Evolutionary conservation across 2,113 vertebrate species (phyloP).

Genomic region (Tyto alba): DNA sequence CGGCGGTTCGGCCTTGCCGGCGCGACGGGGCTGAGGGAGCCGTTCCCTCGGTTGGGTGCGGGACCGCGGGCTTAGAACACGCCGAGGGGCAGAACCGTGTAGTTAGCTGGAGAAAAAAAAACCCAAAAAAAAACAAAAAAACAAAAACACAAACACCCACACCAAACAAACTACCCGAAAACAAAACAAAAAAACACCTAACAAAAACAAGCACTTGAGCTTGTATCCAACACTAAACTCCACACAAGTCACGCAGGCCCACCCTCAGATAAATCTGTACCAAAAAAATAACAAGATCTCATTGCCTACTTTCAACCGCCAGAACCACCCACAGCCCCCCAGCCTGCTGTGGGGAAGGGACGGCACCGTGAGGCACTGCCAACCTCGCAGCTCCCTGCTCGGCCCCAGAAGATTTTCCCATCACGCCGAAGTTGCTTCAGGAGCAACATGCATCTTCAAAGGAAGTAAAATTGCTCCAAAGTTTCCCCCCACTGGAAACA

Average conservation of each 20-base stretch:
- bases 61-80: too few species aligned
- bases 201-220: too few species aligned
- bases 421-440: background rate
- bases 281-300: background rate
- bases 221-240: background rate
- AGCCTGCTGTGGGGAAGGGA: background rate
- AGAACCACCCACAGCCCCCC: background rate
- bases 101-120: too few species aligned
- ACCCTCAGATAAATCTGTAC: background rate
- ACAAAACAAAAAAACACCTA: too few species aligned
- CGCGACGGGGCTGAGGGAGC: too few species aligned
- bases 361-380: rapidly evolving
- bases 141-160: too few species aligned
- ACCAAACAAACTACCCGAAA: too few species aligned
- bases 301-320: background rate
- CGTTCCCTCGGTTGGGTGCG: too few species aligned
- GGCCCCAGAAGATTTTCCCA: background rate
- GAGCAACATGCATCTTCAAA: background rate
- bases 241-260: rapidly evolving
- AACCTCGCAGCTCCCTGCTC: background rate
- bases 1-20: too few species aligned
- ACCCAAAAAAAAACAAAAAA: too few species aligned
- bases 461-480: background rate
- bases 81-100: too few species aligned
- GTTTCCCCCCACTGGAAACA: background rate